phyloP scores from a whole-genome alignment of 2,797 vertebrate genomes.

The Bovichtus variegatus region DNA sequence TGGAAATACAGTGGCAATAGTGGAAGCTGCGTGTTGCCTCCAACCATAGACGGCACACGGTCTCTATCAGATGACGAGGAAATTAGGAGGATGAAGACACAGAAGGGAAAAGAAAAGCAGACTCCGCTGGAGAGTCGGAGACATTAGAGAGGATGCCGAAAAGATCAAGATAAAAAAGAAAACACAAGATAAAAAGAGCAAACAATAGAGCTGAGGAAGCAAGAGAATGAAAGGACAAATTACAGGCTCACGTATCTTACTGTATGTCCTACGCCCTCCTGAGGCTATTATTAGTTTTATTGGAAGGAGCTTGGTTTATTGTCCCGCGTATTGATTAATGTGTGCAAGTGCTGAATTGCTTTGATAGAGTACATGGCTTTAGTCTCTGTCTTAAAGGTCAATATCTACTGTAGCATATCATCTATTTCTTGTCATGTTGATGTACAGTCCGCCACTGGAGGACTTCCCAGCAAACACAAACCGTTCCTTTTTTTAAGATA shows the following conservation, averaged over 20 bases:
- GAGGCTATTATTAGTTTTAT: conserved; percentile 19
- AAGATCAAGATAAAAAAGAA: not conserved
- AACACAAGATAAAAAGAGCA: not conserved
- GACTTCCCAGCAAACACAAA: not conserved
- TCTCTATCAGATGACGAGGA: not conserved
- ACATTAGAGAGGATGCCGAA: not conserved
- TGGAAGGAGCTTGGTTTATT: not conserved
- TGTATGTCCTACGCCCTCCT: not conserved
- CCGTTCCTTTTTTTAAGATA: not conserved
- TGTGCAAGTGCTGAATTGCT: not conserved
- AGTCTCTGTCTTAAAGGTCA: conserved; percentile 31
- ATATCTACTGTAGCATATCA: not conserved
- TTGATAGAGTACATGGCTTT: not conserved
- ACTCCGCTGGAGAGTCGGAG: not conserved
- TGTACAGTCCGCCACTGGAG: conserved; percentile 4
- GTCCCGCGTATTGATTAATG: conserved; percentile 37
- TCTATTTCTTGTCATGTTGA: conserved; percentile 21
- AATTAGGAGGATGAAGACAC: not conserved
- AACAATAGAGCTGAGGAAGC: not conserved
- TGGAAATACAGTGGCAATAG: not conserved
- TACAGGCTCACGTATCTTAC: not conserved
- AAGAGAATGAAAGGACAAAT: conserved; percentile 5
- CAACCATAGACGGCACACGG: not conserved
- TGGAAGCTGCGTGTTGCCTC: not conserved
- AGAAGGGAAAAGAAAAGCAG: not conserved